Conservation (phyloP, 2,797 vertebrate genomes). For the Phataginus tetradactyla region DNA sequence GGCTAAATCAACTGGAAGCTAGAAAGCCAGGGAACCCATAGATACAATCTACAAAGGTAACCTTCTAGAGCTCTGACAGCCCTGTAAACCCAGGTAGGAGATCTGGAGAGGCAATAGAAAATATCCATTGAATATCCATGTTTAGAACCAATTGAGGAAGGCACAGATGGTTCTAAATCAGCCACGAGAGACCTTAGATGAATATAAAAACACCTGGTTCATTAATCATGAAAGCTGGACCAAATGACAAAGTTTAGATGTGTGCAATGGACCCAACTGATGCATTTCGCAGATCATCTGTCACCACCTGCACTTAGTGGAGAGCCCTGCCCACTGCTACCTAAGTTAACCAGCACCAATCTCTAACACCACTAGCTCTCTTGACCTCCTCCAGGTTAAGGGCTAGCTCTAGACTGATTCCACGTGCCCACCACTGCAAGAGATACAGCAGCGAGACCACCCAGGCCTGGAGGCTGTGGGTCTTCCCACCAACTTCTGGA, state of each 20-base stretch:
- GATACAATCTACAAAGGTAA: not conserved
- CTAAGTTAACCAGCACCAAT: not conserved
- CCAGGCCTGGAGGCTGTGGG: not conserved
- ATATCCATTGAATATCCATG: not conserved
- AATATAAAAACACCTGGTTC: not conserved
- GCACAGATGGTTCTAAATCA: not conserved
- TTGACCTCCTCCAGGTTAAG: not conserved
- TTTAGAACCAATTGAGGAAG: not conserved
- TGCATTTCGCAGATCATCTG: not conserved
- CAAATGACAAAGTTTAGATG: not conserved
- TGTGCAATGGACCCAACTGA: not conserved
- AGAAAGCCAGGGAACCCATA: not conserved
- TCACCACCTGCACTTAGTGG: not conserved
- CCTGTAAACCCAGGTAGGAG: not conserved
- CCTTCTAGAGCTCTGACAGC: not conserved
- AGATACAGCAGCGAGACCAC: not conserved
- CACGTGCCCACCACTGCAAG: not conserved
- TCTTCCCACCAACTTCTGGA: not conserved
- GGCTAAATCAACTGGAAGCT: not conserved
- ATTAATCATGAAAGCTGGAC: not conserved
- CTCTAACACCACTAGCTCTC: not conserved
- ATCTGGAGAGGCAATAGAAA: not conserved
- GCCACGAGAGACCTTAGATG: not conserved
- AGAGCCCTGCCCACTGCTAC: not conserved
- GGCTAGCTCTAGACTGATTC: not conserved